Conservation (phyloP, 92 coral and sea anemone species). For the Desmophyllum pertusum region DNA sequence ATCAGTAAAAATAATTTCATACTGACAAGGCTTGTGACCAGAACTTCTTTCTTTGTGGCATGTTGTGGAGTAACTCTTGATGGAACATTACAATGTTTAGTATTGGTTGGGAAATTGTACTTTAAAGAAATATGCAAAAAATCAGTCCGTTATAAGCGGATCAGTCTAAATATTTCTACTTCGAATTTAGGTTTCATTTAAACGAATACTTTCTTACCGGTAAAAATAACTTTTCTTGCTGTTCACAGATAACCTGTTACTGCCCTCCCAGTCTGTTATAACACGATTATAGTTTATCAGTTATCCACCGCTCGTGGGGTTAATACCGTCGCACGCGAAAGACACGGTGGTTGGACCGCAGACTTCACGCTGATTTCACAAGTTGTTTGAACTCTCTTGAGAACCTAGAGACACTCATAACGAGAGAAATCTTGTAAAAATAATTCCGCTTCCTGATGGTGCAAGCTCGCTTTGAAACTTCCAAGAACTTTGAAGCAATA, state of each 20-base stretch:
- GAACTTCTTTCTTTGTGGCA: not conserved
- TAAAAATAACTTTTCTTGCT: not conserved
- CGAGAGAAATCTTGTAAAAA: not conserved
- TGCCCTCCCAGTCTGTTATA: constrained; percentile 41
- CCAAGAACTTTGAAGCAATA: too few species aligned
- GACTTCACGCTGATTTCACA: not conserved
- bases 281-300: constrained; percentile 28
- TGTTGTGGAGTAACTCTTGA: not conserved
- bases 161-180: not conserved
- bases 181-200: not conserved
- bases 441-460: not conserved
- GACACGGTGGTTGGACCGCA: not conserved
- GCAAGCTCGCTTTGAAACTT: not conserved
- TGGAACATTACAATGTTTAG: not conserved
- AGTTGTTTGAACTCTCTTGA: constrained; percentile 9
- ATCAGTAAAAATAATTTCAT: not conserved
- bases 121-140: not conserved
- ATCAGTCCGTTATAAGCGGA: not conserved
- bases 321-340: not conserved
- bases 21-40: not conserved
- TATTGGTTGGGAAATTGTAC: not conserved
- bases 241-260: constrained; percentile 17
- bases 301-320: constrained; percentile 18
- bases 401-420: not conserved
- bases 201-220: not conserved